phyloP scores from a whole-genome alignment of 2,113 vertebrate genomes.

The Nycticryphes semicollaris region DNA sequence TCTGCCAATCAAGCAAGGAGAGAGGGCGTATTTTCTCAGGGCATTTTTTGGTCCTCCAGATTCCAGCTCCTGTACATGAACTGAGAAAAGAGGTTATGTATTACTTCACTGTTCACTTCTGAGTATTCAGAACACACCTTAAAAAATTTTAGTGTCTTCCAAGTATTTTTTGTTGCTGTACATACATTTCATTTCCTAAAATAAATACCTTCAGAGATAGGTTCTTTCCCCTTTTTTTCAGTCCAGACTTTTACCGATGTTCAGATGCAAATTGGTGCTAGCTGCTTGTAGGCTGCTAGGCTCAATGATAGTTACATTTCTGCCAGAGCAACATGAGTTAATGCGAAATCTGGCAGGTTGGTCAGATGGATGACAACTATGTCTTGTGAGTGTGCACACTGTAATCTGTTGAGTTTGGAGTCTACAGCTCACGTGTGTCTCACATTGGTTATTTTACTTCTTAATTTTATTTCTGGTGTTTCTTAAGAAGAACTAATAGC shows the following conservation, averaged over 20 bases:
- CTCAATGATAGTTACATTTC: not conserved
- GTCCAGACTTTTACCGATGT: not conserved
- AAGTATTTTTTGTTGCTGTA: not conserved
- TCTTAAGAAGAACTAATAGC: not conserved
- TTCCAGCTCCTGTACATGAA: not conserved
- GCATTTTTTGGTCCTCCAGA: not conserved
- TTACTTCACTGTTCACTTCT: not conserved
- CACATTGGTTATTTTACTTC: fast-evolving
- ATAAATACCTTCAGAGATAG: not conserved
- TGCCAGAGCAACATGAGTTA: not conserved
- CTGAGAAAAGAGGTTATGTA: not conserved
- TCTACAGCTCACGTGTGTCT: not conserved
- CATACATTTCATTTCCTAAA: not conserved
- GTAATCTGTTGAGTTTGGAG: not conserved
- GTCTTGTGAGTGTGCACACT: not conserved
- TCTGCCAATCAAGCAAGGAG: not conserved
- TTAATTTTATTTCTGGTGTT: not conserved
- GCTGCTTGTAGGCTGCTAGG: not conserved
- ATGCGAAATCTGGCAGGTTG: fast-evolving
- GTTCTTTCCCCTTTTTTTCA: not conserved
- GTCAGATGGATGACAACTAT: not conserved
- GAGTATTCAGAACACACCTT: not conserved
- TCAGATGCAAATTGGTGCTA: not conserved
- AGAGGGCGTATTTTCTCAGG: not conserved
- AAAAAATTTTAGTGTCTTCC: not conserved